These are phyloP conservation scores for Dryoscopus gambensis DNA, from an alignment of 2,113 vertebrate species.

Conservation along the genomic window DNA sequence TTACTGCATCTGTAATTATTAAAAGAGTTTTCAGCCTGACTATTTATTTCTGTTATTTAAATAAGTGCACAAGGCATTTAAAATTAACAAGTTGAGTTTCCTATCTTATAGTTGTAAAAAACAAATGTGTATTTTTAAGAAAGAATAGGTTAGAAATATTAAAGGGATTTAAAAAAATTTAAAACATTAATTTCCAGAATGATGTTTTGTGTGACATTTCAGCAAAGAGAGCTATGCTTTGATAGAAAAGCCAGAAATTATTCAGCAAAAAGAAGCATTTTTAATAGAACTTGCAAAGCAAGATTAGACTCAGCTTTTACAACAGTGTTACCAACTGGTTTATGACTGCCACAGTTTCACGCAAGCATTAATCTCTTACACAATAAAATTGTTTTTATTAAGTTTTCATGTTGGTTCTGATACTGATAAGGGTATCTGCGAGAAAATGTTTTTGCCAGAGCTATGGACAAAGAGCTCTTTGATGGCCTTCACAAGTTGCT, in stretches of 20 bases:
- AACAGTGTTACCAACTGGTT: neutral
- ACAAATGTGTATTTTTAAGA: neutral
- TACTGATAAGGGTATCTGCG: constrained; percentile 75
- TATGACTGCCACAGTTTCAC: neutral
- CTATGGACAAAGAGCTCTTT: constrained; percentile 84
- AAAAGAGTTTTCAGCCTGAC: neutral
- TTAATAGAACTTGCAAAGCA: neutral
- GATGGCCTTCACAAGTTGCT: constrained; percentile 82
- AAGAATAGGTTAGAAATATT: neutral
- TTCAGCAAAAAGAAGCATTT: neutral
- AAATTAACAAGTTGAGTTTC: neutral
- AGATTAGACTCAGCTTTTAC: neutral
- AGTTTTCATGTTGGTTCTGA: constrained; percentile 60
- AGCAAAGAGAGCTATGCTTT: neutral
- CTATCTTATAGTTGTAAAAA: neutral
- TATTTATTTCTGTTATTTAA: neutral
- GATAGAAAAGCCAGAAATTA: neutral
- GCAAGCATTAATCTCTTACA: neutral
- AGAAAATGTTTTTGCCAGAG: constrained; percentile 75
- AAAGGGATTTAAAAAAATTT: neutral
- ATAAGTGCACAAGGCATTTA: neutral
- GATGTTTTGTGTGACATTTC: neutral
- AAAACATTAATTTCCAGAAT: neutral
- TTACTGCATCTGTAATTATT: neutral
- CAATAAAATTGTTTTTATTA: constrained; percentile 47